phyloP scores from a whole-genome alignment of 2,113 vertebrate genomes.

The Ciconia stormi region DNA sequence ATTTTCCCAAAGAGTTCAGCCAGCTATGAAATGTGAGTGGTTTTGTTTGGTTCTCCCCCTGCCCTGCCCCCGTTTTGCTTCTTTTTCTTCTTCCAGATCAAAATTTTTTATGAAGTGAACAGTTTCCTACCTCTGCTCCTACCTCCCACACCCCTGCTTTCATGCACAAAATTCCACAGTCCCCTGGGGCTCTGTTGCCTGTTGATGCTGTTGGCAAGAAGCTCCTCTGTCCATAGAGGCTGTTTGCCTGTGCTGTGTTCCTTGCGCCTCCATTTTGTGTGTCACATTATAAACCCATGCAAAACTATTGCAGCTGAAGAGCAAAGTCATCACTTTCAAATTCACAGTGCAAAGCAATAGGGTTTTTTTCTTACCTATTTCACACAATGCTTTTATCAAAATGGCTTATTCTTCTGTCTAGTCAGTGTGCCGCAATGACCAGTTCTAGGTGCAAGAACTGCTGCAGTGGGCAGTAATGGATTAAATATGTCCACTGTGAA shows the following conservation, averaged over 20 bases:
- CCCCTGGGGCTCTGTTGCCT: not conserved
- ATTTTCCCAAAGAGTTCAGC: not conserved
- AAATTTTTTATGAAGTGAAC: not conserved
- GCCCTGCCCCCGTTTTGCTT: not conserved
- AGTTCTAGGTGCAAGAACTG: conserved; percentile 23
- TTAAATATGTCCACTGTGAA: conserved; percentile 39
- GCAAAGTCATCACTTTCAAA: not conserved
- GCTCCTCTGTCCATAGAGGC: not conserved
- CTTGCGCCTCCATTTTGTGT: not conserved
- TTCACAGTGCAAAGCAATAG: not conserved
- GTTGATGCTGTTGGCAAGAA: not conserved
- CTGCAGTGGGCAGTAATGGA: conserved; percentile 42
- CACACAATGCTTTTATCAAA: conserved; percentile 6
- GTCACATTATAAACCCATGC: not conserved
- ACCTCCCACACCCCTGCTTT: not conserved
- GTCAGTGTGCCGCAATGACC: not conserved
- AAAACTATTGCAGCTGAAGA: not conserved
- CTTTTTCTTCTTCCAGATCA: not conserved
- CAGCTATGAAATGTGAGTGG: not conserved
- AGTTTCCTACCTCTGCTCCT: not conserved
- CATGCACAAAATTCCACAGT: not conserved
- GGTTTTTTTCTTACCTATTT: not conserved
- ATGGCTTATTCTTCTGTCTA: not conserved
- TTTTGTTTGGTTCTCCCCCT: not conserved
- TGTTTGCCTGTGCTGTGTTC: not conserved